A percentile compares a stretch with the other conserved stretches of the same genome.
Conservation (phyloP, 2,888 invertebrate species). For the Metopia argyrocephala region DNA sequence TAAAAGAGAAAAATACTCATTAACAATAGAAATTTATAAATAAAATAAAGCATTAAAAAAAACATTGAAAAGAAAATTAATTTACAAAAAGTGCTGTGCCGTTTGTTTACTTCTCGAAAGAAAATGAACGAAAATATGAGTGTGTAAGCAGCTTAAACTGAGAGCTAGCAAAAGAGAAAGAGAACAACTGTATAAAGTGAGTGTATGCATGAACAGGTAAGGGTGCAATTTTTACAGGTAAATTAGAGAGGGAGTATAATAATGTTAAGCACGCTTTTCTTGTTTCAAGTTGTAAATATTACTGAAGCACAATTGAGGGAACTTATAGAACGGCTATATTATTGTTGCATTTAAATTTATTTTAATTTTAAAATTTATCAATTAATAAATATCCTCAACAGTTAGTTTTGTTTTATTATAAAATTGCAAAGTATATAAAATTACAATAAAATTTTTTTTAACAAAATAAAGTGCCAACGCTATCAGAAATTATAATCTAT, state of each 20-base stretch:
- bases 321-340: too few relatives aligned
- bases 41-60: background rate
- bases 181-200: too few relatives aligned
- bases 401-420: background rate
- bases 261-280: too few relatives aligned
- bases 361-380: background rate
- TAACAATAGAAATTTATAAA: constrained; percentile 1
- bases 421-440: too few relatives aligned
- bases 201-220: constrained; percentile 12
- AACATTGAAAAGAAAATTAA: background rate
- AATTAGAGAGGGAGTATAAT: too few relatives aligned
- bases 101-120: constrained; percentile 20
- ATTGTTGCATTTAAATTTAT: too few relatives aligned
- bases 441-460: too few relatives aligned
- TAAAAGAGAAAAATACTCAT: background rate
- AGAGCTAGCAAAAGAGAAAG: background rate
- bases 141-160: background rate
- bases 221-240: background rate
- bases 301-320: too few relatives aligned
- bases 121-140: constrained; percentile 28
- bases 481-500: background rate
- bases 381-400: background rate
- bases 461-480: background rate
- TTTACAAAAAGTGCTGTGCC: constrained; percentile 13
- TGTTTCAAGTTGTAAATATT: too few relatives aligned